Evolutionary conservation across 2,113 vertebrate species (phyloP).

Genomic region (Calonectris borealis): DNA sequence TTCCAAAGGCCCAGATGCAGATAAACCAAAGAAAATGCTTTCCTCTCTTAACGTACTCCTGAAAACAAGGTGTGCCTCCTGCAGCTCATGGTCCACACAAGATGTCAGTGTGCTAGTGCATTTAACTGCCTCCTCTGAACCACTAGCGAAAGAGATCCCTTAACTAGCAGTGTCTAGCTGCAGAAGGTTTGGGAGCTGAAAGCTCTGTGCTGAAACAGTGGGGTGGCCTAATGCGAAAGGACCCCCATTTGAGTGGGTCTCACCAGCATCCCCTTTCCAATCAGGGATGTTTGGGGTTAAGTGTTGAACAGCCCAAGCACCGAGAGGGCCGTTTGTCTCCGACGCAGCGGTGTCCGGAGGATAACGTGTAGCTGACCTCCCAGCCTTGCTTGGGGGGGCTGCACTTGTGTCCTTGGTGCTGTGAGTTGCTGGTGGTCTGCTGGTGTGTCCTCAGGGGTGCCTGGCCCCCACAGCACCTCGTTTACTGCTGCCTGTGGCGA

Average conservation of each 20-base stretch:
- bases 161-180: rapidly evolving
- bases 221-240: not conserved
- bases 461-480: rapidly evolving
- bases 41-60: rapidly evolving
- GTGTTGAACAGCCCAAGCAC: rapidly evolving
- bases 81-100: rapidly evolving
- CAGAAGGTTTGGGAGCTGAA: not conserved
- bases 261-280: rapidly evolving
- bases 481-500: not conserved
- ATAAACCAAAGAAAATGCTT: too few relatives aligned
- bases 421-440: not conserved
- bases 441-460: not conserved
- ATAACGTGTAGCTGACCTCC: rapidly evolving
- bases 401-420: not conserved
- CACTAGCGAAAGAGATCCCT: rapidly evolving
- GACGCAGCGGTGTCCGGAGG: rapidly evolving
- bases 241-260: rapidly evolving
- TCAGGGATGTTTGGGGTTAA: rapidly evolving
- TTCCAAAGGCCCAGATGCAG: not conserved
- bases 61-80: not conserved
- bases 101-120: rapidly evolving
- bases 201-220: rapidly evolving
- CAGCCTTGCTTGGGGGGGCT: not conserved
- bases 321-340: not conserved
- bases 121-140: not conserved